Conservation (phyloP, 2,888 invertebrate genomes). For the Lepidochrysops patricia region DNA sequence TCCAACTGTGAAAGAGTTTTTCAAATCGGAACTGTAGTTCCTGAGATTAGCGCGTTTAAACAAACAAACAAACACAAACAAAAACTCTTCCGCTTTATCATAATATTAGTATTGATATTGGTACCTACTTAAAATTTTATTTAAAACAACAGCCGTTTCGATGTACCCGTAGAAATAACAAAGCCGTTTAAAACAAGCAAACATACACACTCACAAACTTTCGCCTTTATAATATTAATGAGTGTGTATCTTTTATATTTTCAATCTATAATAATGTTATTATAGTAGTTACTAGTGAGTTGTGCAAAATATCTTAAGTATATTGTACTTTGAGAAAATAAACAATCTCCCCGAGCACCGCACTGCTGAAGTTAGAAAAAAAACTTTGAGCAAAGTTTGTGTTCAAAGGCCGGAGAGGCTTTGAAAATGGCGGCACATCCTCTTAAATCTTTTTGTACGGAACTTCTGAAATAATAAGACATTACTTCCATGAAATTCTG, state of each 20-base stretch:
- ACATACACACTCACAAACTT: no score
- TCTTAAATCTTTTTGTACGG: not conserved
- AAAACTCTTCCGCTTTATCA: no score
- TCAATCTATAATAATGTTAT: not conserved
- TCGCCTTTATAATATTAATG: no score
- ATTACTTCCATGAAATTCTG: not conserved
- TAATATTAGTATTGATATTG: no score
- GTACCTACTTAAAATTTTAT: no score
- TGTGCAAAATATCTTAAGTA: not conserved
- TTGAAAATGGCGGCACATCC: not conserved
- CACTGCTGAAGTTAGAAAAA: constrained; percentile 2
- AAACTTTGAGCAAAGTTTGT: constrained; percentile 6
- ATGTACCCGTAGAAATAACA: no score
- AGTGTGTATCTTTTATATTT: not conserved
- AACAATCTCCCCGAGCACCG: not conserved
- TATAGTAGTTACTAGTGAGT: not conserved
- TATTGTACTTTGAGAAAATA: not conserved
- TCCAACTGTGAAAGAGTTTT: no score
- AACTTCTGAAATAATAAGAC: not conserved
- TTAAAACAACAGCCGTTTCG: no score
- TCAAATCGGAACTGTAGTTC: no score
- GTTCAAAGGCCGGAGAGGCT: not conserved
- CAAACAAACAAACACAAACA: no score
- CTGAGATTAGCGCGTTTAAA: no score
- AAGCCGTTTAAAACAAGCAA: no score